Evolutionary conservation across 2,888 invertebrate species (phyloP).

Genomic region (Nomada ruficornis): DNA sequence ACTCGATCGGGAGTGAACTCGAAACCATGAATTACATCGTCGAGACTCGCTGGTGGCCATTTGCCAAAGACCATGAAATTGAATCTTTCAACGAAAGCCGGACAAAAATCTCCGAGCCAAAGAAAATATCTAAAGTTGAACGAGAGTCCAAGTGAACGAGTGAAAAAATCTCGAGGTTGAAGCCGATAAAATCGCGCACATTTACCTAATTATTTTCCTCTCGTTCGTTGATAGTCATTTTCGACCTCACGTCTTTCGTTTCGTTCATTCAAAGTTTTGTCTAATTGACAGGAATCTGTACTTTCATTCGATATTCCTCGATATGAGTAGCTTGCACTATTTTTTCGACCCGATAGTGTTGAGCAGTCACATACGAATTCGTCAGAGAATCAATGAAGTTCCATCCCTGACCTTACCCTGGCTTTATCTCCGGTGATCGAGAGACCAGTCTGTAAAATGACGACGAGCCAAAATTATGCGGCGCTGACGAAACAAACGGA

Average conservation of each 20-base stretch:
- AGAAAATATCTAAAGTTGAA: background rate
- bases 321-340: background rate
- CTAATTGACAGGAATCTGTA: background rate
- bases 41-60: constrained; percentile 30
- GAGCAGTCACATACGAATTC: background rate
- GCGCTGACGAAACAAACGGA: constrained; percentile 73
- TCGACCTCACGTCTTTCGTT: background rate
- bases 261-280: too few relatives aligned
- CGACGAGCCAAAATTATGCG: constrained; percentile 74
- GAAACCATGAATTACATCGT: constrained; percentile 60
- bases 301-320: background rate
- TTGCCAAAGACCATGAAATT: constrained; percentile 41
- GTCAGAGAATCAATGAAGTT: constrained; percentile 38
- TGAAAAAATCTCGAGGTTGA: constrained; percentile 12
- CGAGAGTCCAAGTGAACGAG: background rate
- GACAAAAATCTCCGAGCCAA: constrained; percentile 1
- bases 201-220: background rate
- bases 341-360: background rate
- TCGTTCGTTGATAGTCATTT: constrained; percentile 1
- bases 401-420: constrained; percentile 75
- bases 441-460: constrained; percentile 56
- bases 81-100: background rate
- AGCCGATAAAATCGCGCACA: constrained; percentile 1
- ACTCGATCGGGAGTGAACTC: constrained; percentile 55
- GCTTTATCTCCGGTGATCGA: constrained; percentile 50